A percentile compares a stretch with the other conserved stretches of the same genome.
Evolutionary conservation across 1,140 invertebrate genomes (phyloP).

Genomic region (Potamilus streckersoni): DNA sequence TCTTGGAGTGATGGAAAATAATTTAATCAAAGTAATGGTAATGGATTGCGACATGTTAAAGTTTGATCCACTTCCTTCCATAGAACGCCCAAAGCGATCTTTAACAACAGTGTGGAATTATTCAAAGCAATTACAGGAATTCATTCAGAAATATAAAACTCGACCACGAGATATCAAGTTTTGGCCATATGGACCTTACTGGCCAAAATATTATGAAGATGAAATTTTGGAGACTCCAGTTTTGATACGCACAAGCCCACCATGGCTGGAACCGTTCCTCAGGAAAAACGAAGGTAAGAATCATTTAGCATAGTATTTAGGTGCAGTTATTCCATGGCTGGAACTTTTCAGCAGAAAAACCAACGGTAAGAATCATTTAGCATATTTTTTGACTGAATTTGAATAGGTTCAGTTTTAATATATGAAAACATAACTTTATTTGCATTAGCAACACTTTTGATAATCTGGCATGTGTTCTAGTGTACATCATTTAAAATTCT

Average conservation of each 20-base stretch:
- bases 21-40: no score
- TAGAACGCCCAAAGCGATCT: slow-evolving; percentile 31
- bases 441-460: neutral
- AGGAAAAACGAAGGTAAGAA: slow-evolving; percentile 37
- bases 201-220: slow-evolving; percentile 52
- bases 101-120: slow-evolving; percentile 49
- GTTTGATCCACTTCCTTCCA: neutral
- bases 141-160: slow-evolving; percentile 57
- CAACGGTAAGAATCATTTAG: slow-evolving; percentile 36
- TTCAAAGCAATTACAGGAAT: slow-evolving; percentile 58
- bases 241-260: slow-evolving; percentile 34
- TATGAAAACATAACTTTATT: neutral
- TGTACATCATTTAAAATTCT: neutral
- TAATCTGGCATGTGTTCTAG: neutral
- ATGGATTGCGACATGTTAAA: no score
- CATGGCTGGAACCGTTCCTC: slow-evolving; percentile 37
- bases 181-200: slow-evolving; percentile 65
- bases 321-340: slow-evolving; percentile 30
- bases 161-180: slow-evolving; percentile 61
- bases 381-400: neutral
- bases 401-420: neutral
- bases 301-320: neutral
- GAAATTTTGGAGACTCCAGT: slow-evolving; percentile 52
- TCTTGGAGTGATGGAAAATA: no score
- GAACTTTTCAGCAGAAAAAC: slow-evolving; percentile 33